phyloP scores from a whole-genome alignment of 1,140 invertebrate species.

The Neotoxoptera formosana region DNA sequence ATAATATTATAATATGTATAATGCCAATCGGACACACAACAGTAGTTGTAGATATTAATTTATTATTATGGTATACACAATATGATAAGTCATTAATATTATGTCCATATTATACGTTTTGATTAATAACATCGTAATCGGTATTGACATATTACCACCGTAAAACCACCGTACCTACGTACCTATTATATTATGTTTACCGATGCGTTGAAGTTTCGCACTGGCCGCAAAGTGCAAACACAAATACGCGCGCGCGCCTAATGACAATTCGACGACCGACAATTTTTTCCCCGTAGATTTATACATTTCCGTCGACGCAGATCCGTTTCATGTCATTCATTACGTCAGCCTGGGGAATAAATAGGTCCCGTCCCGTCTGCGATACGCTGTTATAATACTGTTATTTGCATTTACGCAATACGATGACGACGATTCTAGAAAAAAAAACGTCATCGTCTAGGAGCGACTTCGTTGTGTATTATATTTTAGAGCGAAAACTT shows the following conservation, averaged over 20 bases:
- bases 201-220: not conserved
- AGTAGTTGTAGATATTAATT: no score
- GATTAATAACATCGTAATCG: not conserved
- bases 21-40: no score
- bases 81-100: no score
- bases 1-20: no score
- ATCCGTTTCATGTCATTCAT: not conserved
- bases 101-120: no score
- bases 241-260: not conserved
- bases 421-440: not conserved
- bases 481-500: not conserved
- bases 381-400: no score
- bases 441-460: not conserved
- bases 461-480: not conserved
- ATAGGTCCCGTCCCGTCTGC: not conserved
- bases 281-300: not conserved
- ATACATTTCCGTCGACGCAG: not conserved
- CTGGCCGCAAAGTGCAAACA: not conserved
- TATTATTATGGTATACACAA: no score
- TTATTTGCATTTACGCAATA: not conserved
- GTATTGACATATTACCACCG: not conserved
- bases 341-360: not conserved
- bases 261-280: not conserved
- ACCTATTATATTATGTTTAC: no score
- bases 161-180: not conserved